Evolutionary conservation across 2,113 vertebrate genomes (phyloP), one percentile per base, ranked within the genome.

Genomic region (Engystomops pustulosus): DNA sequence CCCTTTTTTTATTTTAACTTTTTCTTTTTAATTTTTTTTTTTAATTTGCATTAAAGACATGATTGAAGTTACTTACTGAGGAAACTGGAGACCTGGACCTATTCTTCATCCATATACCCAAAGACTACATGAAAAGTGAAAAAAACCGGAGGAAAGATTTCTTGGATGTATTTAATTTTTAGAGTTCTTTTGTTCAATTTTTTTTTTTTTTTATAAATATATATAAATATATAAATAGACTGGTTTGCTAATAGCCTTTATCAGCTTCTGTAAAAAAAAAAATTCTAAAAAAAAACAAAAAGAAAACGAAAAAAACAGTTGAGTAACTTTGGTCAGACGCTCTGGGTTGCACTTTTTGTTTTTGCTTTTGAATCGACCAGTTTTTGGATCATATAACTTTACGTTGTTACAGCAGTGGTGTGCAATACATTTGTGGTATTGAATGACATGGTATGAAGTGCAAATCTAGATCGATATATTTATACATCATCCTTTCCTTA

Each of bases 171-270:
- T 49, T 53, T 55, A 36, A 14, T n/a, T n/a, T n/a, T n/a, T n/a
- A n/a, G n/a, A n/a, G 12, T 65, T 65, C 34, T 65, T 34, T 15
- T 32, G 14, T 34, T 62, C 17, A 11, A 20, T 55, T 34, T 34
- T 18, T 69, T 69, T 14, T 81, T 89, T 90, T 87, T 87, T 83
- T 86, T 70, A 77, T 38, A 58, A 23, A 36, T 58, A 55, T 77
- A 36, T 78, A 78, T 78, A 78, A 58, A 78, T 89, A 85, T 86
- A 44, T 79, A 27, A 91, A 87, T 60, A 62, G 84, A 89, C 87
- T 62, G 11, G 89, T 90, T 86, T 93, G 90, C 91, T 92, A 91
- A 91, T 90, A 91, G 87, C 91, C 91, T 89, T 91, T 92, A 93
- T 89, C 86, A 90, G 88, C 79, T 94, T 94, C 93, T 94, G 87